A percentile compares a stretch with the other conserved stretches of the same genome.
phyloP scores from a whole-genome alignment of 2,797 vertebrate species.

The Macrochelys suwanniensis region DNA sequence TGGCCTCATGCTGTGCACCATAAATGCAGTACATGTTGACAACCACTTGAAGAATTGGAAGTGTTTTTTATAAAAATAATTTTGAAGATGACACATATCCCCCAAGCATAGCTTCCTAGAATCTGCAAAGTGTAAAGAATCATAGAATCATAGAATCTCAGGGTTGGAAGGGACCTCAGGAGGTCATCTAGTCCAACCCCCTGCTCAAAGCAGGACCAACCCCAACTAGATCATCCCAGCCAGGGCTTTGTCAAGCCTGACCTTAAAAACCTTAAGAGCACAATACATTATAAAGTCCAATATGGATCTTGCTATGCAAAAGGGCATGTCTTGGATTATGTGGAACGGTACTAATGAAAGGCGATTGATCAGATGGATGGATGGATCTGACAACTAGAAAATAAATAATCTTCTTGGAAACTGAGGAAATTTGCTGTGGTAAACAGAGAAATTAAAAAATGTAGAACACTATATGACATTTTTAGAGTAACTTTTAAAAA shows the following conservation, averaged over 20 bases:
- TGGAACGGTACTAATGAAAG: not conserved
- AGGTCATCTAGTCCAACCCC: no score
- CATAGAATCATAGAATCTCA: no score
- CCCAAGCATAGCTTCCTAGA: not conserved
- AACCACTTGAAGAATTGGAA: not conserved
- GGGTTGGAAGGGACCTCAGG: no score
- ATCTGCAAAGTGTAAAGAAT: not conserved
- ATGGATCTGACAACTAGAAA: not conserved
- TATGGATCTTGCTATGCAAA: not conserved
- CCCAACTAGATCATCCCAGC: no score
- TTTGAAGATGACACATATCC: not conserved
- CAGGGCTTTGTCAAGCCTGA: no score
- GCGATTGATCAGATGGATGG: not conserved
- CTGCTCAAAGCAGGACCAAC: no score
- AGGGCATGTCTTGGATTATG: not conserved
- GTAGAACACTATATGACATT: not conserved
- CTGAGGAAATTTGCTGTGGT: not conserved
- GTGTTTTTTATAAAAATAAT: not conserved
- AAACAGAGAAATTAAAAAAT: not conserved
- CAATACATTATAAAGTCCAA: not conserved
- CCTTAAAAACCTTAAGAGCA: no score
- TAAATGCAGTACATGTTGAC: not conserved
- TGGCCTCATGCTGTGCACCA: not conserved
- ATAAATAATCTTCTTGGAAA: not conserved
- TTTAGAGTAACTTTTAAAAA: not conserved